Percentiles rank a stretch among this genome's conserved stretches.
Conservation (phyloP, 2,797 vertebrate species). For the Pseudomugil tenellus region DNA sequence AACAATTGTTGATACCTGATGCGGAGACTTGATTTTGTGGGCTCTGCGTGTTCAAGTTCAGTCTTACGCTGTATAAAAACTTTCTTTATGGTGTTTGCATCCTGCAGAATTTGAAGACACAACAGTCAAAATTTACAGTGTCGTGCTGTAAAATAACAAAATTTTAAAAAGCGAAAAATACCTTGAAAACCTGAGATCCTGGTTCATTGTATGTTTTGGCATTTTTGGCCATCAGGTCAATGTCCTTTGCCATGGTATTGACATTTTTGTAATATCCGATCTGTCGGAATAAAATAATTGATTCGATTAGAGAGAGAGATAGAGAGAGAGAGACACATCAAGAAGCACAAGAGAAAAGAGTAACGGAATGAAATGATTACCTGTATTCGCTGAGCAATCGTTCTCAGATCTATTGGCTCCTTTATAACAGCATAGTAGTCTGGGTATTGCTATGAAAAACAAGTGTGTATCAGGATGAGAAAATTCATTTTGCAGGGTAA, state of each 20-base stretch:
- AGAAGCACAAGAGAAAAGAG: not conserved
- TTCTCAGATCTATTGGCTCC: conserved; percentile 97
- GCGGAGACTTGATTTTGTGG: conserved; percentile 94
- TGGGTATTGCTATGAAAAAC: conserved; percentile 93
- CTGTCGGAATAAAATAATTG: conserved; percentile 69
- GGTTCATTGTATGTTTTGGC: conserved; percentile 99
- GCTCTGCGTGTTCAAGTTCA: conserved; percentile 95
- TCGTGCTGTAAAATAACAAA: not conserved
- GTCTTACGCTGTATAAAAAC: conserved; percentile 95
- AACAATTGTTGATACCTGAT: conserved; percentile 85
- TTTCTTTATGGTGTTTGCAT: conserved; percentile 98
- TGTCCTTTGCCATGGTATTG: conserved; percentile 95
- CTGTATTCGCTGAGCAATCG: conserved; percentile 97
- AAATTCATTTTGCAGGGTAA: not conserved
- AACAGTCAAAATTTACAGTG: not conserved
- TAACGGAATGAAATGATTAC: conserved; percentile 67
- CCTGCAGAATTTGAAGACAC: conserved; percentile 81
- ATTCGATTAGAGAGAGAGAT: conserved; percentile 7
- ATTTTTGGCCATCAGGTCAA: conserved; percentile 97
- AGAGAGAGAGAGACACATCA: not conserved
- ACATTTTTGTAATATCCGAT: conserved; percentile 93
- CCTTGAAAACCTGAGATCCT: conserved; percentile 99
- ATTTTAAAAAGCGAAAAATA: conserved; percentile 44
- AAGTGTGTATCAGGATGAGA: conserved; percentile 3
- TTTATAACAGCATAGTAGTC: conserved; percentile 99